Percentiles rank a stretch among this genome's conserved stretches.
Evolutionary conservation across 1,140 invertebrate species (phyloP).

Genomic region (Colletes latitarsis): DNA sequence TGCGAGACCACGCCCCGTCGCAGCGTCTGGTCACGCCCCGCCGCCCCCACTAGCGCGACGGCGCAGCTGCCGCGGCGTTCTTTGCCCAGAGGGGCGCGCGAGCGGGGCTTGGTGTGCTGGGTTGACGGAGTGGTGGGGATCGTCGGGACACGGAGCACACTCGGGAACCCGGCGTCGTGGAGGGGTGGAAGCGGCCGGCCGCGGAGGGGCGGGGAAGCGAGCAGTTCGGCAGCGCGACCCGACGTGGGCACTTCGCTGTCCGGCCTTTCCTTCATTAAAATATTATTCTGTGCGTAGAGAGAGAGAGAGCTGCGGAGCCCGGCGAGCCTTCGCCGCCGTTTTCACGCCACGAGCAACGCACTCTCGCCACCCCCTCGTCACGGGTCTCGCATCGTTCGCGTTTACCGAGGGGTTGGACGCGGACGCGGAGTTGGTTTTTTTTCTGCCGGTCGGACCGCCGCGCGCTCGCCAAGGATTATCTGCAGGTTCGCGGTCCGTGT

Average conservation of each 20-base stretch:
- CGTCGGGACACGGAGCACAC: constrained; percentile 26
- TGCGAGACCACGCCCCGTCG: constrained; percentile 16
- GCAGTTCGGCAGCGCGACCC: constrained; percentile 81
- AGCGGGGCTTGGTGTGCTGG: constrained; percentile 6
- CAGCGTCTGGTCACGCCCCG: not conserved
- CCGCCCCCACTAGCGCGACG: not conserved
- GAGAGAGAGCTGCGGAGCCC: constrained; percentile 59
- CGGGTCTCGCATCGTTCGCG: constrained; percentile 46
- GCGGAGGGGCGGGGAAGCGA: constrained; percentile 79
- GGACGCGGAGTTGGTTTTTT: constrained; percentile 43
- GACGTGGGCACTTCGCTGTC: constrained; percentile 81
- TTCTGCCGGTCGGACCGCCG: constrained; percentile 20
- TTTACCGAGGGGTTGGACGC: constrained; percentile 46
- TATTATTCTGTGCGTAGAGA: constrained; percentile 74
- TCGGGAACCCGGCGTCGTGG: constrained; percentile 14
- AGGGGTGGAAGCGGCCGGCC: constrained; percentile 63
- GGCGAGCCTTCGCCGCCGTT: constrained; percentile 60
- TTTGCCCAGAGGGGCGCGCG: not conserved
- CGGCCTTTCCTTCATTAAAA: constrained; percentile 81
- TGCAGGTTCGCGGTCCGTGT: not conserved
- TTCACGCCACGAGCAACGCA: constrained; percentile 62
- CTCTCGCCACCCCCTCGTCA: constrained; percentile 53
- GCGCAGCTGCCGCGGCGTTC: constrained; percentile 6
- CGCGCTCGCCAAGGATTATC: constrained; percentile 32
- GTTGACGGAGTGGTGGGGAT: not conserved